These are phyloP conservation scores for Spatulosminthurus flaviceps DNA, from an alignment of 2,888 invertebrate genomes.

Conservation along the genomic window DNA sequence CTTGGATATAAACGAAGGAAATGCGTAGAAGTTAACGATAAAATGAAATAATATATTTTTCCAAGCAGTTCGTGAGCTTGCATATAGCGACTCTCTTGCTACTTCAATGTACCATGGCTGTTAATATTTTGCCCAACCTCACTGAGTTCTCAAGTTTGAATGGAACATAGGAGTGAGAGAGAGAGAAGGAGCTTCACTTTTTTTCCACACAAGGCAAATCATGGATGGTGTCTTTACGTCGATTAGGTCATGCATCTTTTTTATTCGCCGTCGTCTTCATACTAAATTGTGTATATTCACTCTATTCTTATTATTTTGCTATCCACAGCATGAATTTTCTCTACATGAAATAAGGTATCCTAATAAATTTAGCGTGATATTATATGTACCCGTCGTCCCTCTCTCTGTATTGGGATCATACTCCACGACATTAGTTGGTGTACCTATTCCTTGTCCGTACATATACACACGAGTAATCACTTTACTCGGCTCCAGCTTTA, in stretches of 20 bases:
- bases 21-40: constrained; percentile 5
- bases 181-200: neutral
- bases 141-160: neutral
- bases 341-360: too few relatives aligned
- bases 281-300: neutral
- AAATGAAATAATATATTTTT: constrained; percentile 18
- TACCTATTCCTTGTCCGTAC: too few relatives aligned
- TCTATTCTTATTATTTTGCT: too few relatives aligned
- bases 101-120: neutral
- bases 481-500: too few relatives aligned
- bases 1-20: constrained; percentile 7
- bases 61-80: neutral
- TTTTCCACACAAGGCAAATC: constrained; percentile 10
- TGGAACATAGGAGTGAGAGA: too few relatives aligned
- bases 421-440: too few relatives aligned
- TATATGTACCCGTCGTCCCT: too few relatives aligned
- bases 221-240: constrained; percentile 12
- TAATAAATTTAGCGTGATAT: too few relatives aligned
- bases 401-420: too few relatives aligned
- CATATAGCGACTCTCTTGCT: neutral
- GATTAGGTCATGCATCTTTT: constrained; percentile 25
- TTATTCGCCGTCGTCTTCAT: neutral
- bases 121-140: neutral
- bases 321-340: too few relatives aligned
- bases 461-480: too few relatives aligned